These are phyloP conservation scores for Leptinotarsa juncta DNA, from an alignment of 2,888 invertebrate species.

Conservation along the genomic window DNA sequence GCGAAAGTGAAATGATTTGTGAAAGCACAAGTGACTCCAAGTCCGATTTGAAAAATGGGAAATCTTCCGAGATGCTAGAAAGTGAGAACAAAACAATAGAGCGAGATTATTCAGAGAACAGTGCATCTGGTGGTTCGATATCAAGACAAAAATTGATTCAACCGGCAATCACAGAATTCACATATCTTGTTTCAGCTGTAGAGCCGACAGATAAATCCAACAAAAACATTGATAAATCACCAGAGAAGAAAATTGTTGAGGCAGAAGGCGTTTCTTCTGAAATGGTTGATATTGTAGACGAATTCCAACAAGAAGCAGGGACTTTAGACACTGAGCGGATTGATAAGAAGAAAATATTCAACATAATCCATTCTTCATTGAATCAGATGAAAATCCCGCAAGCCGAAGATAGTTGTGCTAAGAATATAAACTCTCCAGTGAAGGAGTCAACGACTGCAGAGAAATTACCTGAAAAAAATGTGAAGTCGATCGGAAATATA, in stretches of 20 bases:
- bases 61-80: neutral
- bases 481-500: conserved; percentile 8
- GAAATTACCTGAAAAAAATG: neutral
- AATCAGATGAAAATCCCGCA: conserved; percentile 21
- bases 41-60: neutral
- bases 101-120: neutral
- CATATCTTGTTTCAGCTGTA: neutral
- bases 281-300: conserved; percentile 21
- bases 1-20: neutral
- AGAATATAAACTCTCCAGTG: neutral
- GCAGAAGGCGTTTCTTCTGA: neutral
- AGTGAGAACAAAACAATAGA: neutral
- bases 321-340: conserved; percentile 34
- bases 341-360: conserved; percentile 51
- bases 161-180: conserved; percentile 15
- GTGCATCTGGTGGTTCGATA: neutral
- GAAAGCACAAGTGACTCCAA: neutral
- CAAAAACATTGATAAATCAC: conserved; percentile 22
- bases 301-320: conserved; percentile 25
- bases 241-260: conserved; percentile 21
- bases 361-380: conserved; percentile 56
- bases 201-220: neutral
- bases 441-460: neutral
- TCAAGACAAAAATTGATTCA: conserved; percentile 18
- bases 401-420: neutral